Evolutionary conservation across 2,113 vertebrate genomes (phyloP).

Genomic region (Cyrtonyx montezumae): DNA sequence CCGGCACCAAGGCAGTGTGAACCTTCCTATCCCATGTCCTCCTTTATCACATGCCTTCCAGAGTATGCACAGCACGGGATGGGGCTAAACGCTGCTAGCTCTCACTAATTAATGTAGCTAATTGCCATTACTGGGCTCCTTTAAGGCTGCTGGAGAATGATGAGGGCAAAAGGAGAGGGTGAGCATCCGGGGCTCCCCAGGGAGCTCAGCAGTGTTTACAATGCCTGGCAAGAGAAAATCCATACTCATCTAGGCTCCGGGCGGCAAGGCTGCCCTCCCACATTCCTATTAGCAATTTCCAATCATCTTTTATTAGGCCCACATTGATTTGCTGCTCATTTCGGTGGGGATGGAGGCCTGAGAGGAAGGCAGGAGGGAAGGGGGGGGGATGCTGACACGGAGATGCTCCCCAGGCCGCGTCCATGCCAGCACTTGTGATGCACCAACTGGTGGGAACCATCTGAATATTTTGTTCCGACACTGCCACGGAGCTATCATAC

Average conservation of each 20-base stretch:
- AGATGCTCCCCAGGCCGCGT: background rate
- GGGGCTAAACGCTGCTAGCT: background rate
- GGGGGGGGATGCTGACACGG: background rate
- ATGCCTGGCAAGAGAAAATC: constrained; percentile 36
- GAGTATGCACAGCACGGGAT: background rate
- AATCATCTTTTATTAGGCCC: constrained; percentile 73
- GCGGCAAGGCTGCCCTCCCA: constrained; percentile 36
- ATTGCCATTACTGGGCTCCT: constrained; percentile 22
- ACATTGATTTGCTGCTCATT: constrained; percentile 72
- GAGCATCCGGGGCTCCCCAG: background rate
- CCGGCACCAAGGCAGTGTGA: background rate
- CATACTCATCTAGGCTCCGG: constrained; percentile 35
- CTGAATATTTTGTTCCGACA: constrained; percentile 30
- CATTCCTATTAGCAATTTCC: constrained; percentile 68
- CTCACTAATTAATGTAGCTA: constrained; percentile 42
- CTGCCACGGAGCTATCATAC: background rate
- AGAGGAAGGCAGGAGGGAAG: background rate
- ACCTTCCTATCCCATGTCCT: fast-evolving
- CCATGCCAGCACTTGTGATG: background rate
- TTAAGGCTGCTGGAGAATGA: background rate
- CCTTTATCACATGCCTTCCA: background rate
- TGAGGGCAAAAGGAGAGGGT: background rate
- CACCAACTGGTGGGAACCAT: constrained; percentile 36
- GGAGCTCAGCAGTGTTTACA: background rate
- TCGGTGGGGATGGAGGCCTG: constrained; percentile 17